Evolutionary conservation across 2,113 vertebrate genomes (phyloP).

Genomic region (Zeus faber): DNA sequence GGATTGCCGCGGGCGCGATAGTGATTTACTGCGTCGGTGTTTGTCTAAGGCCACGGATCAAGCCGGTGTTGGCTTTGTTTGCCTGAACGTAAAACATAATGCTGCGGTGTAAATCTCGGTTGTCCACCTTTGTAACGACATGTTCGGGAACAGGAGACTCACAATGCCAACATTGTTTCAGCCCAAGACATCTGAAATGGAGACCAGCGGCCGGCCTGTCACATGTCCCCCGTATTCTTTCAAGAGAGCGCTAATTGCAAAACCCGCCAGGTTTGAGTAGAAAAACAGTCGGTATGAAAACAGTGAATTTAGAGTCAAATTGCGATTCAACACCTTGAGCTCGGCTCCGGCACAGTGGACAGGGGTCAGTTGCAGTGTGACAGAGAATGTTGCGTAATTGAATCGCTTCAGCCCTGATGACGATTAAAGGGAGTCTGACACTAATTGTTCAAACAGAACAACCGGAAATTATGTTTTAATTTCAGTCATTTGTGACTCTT

Average conservation of each 20-base stretch:
- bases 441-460: constrained; percentile 56
- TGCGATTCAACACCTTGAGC: neutral
- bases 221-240: neutral
- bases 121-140: neutral
- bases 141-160: neutral
- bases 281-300: neutral
- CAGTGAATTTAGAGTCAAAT: neutral
- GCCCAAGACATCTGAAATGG: neutral
- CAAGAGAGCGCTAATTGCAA: neutral
- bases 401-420: constrained; percentile 42
- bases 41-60: too few species aligned
- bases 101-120: too few species aligned
- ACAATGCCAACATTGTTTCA: constrained; percentile 1
- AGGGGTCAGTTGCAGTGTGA: constrained; percentile 32
- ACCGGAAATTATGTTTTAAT: constrained; percentile 44
- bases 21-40: too few species aligned
- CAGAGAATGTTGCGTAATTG: constrained; percentile 15
- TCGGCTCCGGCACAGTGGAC: neutral
- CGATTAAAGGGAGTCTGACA: constrained; percentile 34
- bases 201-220: neutral
- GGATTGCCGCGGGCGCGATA: too few species aligned
- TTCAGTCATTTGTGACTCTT: constrained; percentile 41
- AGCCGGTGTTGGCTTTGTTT: constrained; percentile 25
- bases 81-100: neutral
- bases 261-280: neutral